Conservation (phyloP, 2,888 invertebrate species). For the Drosophila cracens region DNA sequence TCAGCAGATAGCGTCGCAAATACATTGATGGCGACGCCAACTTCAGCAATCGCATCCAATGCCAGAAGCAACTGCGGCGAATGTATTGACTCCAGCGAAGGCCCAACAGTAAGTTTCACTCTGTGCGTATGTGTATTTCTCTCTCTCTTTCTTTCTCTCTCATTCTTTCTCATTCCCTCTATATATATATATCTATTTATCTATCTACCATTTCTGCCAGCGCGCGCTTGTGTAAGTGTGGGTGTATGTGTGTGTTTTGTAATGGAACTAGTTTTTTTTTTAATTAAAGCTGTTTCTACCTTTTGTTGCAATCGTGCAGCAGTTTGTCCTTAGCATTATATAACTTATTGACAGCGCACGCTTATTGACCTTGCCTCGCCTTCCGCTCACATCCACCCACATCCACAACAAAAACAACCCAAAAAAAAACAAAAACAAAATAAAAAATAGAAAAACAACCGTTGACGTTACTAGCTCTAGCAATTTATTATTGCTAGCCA, state of each 20-base stretch:
- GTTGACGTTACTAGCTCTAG: conserved; percentile 20
- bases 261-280: conserved; percentile 7
- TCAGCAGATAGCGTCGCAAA: conserved; percentile 38
- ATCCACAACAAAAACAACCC: background rate
- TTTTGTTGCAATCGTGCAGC: conserved; percentile 8
- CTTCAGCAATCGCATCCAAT: conserved; percentile 21
- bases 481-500: conserved; percentile 45
- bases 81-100: conserved; percentile 31
- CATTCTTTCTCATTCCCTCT: background rate
- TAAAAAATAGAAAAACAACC: background rate
- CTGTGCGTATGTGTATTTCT: conserved; percentile 2
- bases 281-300: background rate
- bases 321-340: conserved; percentile 58
- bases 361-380: conserved; percentile 48
- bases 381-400: conserved; percentile 6
- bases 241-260: conserved; percentile 13
- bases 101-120: conserved; percentile 44
- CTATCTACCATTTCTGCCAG: conserved; percentile 1
- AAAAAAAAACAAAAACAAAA: background rate
- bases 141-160: background rate
- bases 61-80: conserved; percentile 26
- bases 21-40: conserved; percentile 14
- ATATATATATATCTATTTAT: background rate
- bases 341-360: conserved; percentile 61
- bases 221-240: conserved; percentile 2